Evolutionary conservation across 2,888 invertebrate species (phyloP).

Genomic region (Lasioglossum oenotherae): DNA sequence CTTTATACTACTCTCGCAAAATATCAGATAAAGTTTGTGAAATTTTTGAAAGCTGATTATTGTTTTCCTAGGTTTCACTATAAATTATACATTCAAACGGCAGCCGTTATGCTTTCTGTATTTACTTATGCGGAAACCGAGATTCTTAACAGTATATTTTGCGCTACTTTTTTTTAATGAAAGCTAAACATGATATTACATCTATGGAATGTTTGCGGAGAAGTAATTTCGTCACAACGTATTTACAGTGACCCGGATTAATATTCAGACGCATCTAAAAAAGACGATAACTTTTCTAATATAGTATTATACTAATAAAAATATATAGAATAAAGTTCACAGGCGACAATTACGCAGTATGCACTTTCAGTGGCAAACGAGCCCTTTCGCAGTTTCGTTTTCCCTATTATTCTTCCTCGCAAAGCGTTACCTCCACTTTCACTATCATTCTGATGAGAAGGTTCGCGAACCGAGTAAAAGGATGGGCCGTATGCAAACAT

Average conservation of each 20-base stretch:
- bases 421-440: constrained; percentile 33
- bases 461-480: constrained; percentile 28
- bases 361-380: constrained; percentile 2
- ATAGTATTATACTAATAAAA: no score
- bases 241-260: no score
- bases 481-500: constrained; percentile 19
- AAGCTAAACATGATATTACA: constrained; percentile 15
- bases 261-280: no score
- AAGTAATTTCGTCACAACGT: not conserved
- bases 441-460: constrained; percentile 34
- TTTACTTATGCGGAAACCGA: constrained; percentile 30
- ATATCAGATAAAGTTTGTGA: not conserved
- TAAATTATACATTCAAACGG: constrained; percentile 28
- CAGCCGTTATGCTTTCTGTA: constrained; percentile 29
- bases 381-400: constrained; percentile 18
- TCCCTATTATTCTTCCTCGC: constrained; percentile 28
- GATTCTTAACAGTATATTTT: constrained; percentile 21
- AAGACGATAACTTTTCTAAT: no score
- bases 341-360: not conserved
- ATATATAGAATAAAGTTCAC: not conserved
- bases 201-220: not conserved
- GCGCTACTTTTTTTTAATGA: constrained; percentile 24
- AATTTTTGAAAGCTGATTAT: constrained; percentile 31
- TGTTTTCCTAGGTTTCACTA: constrained; percentile 40
- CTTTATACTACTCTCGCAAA: not conserved